Conservation (phyloP, 1,140 invertebrate genomes). For the Brachionus calyciflorus region DNA sequence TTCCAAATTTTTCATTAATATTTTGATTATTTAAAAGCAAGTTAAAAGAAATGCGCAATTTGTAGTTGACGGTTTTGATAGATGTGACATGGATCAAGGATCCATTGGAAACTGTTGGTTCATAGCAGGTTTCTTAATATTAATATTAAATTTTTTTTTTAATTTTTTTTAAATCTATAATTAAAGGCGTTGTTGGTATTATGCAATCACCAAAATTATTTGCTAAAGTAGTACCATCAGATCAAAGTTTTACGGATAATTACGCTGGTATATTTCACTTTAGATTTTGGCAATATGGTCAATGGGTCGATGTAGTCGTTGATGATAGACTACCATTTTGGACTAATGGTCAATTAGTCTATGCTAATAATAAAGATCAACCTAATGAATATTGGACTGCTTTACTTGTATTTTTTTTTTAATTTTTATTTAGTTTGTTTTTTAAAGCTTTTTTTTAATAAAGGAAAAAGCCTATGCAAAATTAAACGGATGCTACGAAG, state of each 20-base stretch:
- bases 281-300: constrained; percentile 73
- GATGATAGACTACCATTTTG: constrained; percentile 73
- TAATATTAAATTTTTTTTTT: not conserved
- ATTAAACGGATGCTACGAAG: constrained; percentile 55
- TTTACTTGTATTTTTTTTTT: constrained; percentile 59
- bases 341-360: constrained; percentile 68
- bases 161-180: not conserved
- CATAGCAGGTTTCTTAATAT: constrained; percentile 51
- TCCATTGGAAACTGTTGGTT: constrained; percentile 69
- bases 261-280: constrained; percentile 65
- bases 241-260: constrained; percentile 68
- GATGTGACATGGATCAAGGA: constrained; percentile 68
- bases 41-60: constrained; percentile 54
- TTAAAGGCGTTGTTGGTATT: constrained; percentile 68
- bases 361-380: constrained; percentile 68
- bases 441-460: not conserved
- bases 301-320: constrained; percentile 73
- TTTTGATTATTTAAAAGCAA: constrained; percentile 47
- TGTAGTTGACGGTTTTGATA: constrained; percentile 53
- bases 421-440: not conserved
- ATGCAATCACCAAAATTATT: constrained; percentile 69
- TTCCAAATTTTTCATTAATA: not conserved
- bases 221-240: constrained; percentile 68
- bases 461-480: constrained; percentile 69
- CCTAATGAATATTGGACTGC: constrained; percentile 75